Base-by-base conservation (phyloP, 2,113 vertebrate species). In the Xenopus borealis region DNA sequence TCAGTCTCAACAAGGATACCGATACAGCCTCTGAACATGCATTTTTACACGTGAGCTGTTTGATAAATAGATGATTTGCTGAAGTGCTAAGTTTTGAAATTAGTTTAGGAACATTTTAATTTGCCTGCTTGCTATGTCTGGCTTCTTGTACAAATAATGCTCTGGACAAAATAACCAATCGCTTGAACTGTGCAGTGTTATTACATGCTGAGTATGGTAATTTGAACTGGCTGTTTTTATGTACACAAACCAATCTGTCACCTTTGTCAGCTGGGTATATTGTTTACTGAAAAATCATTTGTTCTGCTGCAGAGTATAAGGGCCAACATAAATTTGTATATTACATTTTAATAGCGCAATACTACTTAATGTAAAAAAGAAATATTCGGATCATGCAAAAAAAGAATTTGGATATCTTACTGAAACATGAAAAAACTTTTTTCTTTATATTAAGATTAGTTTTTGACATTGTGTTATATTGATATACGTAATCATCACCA, bases 241-340 rank as follows among this genome's bases (percentile, higher is more conserved):
- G 30, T 62, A 53, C 47, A 64, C 20, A 55, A 55, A 47, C 17
- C 33, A 65, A 55, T 45, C 50, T 65, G 62, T 65, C 62, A 65
- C 59, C 71, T 53, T 40, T 72, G 58, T 46, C 45, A 47, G 12
- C 9, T 50, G 12, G 12, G 13, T 1, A 14, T 47, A 20, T 46
- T 12, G 9, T 70, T 62, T 23, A 14, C 19, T 12, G 53, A 44
- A 20, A 33, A 68, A 27, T 18, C 23, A 18, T 23, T 68, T 58
- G n/a, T 5, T 55, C 30, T 40, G 44, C 33, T 55, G 11, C 5
- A 64, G 13, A 11, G 17, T n/a, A 58, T 72, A 62, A 58, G 12
- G 12, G 11, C 7, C 69, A 72, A 20, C 55, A 68, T 13, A 19
- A 10, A 12, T 58, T 58, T 4, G 3, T 50, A 50, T 50, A 12